phyloP scores from a whole-genome alignment of 1,140 invertebrate species.

The Drosophila rufa region DNA sequence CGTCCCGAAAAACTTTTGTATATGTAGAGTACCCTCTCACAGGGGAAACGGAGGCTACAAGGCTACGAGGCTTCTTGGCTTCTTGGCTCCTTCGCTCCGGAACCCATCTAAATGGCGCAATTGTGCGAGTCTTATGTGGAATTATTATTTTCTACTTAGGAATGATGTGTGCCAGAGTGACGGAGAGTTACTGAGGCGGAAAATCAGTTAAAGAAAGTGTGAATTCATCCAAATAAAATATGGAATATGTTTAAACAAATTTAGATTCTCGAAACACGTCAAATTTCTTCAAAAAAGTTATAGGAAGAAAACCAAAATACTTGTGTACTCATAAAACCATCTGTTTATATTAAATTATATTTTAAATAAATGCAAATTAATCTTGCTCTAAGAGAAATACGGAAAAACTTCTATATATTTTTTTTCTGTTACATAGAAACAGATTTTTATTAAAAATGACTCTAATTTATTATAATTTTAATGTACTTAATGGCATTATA shows the following conservation, averaged over 20 bases:
- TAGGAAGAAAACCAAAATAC: too few relatives aligned
- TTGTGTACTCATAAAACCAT: too few relatives aligned
- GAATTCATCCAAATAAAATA: not conserved
- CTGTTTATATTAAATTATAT: too few relatives aligned
- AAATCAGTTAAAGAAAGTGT: constrained; percentile 3
- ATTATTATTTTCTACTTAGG: constrained; percentile 57
- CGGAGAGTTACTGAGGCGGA: not conserved
- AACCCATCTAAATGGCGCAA: constrained; percentile 79
- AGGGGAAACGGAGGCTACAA: not conserved
- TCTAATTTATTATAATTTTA: too few relatives aligned
- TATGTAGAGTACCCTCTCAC: constrained; percentile 13
- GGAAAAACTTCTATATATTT: too few relatives aligned
- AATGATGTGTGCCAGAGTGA: constrained; percentile 15
- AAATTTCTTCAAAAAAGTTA: not conserved
- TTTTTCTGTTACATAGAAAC: too few relatives aligned
- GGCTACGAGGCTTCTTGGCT: not conserved
- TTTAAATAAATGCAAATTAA: too few relatives aligned
- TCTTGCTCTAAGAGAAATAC: too few relatives aligned
- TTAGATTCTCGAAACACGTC: not conserved
- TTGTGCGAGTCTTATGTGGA: constrained; percentile 73
- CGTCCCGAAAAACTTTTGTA: constrained; percentile 70
- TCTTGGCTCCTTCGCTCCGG: constrained; percentile 23
- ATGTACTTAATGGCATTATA: too few relatives aligned
- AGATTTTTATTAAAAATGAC: too few relatives aligned
- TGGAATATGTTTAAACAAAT: not conserved